Percentiles rank a stretch among this genome's conserved stretches.
phyloP scores from a whole-genome alignment of 2,797 vertebrate genomes.

The Sebastiscus tertius region DNA sequence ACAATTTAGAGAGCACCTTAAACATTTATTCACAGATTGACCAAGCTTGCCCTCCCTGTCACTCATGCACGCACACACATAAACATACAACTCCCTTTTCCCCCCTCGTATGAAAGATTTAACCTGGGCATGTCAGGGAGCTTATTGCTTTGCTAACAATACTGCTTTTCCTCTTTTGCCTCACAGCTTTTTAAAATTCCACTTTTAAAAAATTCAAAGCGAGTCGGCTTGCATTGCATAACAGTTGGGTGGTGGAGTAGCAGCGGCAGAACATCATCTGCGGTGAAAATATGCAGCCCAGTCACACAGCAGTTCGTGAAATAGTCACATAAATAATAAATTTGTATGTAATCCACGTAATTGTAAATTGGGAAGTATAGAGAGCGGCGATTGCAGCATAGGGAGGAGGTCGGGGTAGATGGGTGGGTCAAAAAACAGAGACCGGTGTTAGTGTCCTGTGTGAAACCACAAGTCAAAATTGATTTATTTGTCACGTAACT shows the following conservation, averaged over 20 bases:
- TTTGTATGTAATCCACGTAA: no score
- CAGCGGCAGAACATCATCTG: conserved; percentile 6
- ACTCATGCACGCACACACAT: background rate
- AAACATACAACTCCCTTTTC: conserved; percentile 25
- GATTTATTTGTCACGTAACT: no score
- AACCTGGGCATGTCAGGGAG: conserved; percentile 50
- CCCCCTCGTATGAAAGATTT: conserved; percentile 63
- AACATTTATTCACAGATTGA: conserved; percentile 6
- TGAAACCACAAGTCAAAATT: no score
- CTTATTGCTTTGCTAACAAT: conserved; percentile 55
- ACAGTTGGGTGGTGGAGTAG: conserved; percentile 25
- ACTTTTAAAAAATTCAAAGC: conserved; percentile 56
- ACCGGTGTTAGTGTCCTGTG: no score
- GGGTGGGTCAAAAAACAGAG: no score
- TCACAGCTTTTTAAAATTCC: conserved; percentile 19
- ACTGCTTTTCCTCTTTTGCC: conserved; percentile 14
- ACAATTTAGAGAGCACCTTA: background rate
- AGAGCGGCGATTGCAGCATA: no score
- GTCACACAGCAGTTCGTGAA: no score
- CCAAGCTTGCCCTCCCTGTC: background rate
- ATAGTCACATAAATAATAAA: no score
- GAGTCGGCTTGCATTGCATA: conserved; percentile 27
- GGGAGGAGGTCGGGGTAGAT: no score
- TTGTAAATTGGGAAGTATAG: no score
- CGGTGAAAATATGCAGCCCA: background rate